Conservation (phyloP, 2,888 invertebrate genomes). For the Caenorhabditis sp. region DNA sequence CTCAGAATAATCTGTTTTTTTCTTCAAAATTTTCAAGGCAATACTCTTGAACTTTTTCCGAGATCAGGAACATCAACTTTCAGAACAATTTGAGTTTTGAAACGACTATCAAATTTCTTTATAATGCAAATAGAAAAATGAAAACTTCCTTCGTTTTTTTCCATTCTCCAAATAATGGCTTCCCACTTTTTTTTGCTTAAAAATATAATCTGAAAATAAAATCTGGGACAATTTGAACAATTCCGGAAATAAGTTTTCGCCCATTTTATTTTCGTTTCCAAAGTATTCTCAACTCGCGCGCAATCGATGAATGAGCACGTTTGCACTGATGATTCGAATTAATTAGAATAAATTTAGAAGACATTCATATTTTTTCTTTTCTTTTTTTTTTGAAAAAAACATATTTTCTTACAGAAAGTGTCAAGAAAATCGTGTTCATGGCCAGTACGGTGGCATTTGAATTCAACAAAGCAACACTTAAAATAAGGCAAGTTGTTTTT, state of each 20-base stretch:
- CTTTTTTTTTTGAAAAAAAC: not conserved
- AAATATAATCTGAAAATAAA: not conserved
- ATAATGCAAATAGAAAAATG: too few species aligned
- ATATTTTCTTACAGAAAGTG: not conserved
- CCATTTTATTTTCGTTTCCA: too few species aligned
- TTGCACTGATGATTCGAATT: not conserved
- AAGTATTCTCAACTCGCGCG: too few species aligned
- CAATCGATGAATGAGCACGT: too few species aligned
- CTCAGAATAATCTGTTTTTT: too few species aligned
- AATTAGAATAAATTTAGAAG: not conserved
- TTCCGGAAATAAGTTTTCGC: not conserved
- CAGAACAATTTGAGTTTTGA: too few species aligned
- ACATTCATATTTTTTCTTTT: not conserved
- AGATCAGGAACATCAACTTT: not conserved
- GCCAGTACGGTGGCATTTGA: conserved; percentile 42
- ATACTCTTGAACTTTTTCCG: not conserved
- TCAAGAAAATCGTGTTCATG: conserved; percentile 9
- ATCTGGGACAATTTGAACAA: not conserved
- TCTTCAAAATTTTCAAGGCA: not conserved
- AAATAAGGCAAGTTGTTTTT: conserved; percentile 16
- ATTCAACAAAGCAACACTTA: conserved; percentile 38
- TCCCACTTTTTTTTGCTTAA: not conserved
- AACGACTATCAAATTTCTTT: too few species aligned
- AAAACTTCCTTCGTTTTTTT: too few species aligned
- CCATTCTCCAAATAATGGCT: not conserved